These are phyloP conservation scores for Dinoponera quadriceps DNA, from an alignment of 1,140 invertebrate genomes.

Conservation along the genomic window DNA sequence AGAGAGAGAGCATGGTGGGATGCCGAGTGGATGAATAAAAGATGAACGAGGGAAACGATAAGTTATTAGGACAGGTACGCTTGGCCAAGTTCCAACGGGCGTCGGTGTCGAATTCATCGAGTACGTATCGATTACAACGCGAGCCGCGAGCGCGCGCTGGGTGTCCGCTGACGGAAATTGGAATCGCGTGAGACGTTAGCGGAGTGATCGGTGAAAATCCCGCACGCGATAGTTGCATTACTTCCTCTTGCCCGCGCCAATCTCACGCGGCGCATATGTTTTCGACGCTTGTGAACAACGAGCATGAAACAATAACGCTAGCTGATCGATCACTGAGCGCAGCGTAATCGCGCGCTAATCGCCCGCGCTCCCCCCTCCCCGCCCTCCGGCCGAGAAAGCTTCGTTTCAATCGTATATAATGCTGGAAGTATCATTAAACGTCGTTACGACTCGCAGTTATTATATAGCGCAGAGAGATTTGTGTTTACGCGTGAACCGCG, in stretches of 20 bases:
- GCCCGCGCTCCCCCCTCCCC: too few species aligned
- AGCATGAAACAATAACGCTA: too few species aligned
- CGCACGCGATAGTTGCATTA: too few species aligned
- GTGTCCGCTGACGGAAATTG: slow-evolving; percentile 68
- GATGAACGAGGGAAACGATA: too few species aligned
- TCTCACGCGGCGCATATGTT: too few species aligned
- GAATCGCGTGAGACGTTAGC: slow-evolving; percentile 60
- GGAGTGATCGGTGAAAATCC: too few species aligned
- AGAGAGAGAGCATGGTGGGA: neutral
- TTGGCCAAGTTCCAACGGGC: slow-evolving; percentile 78
- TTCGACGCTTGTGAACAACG: too few species aligned
- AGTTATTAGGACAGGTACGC: slow-evolving; percentile 64
- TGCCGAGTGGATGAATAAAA: slow-evolving; percentile 40
- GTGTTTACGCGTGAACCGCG: neutral
- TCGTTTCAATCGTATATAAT: too few species aligned
- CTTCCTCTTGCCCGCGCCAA: too few species aligned
- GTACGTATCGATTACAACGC: slow-evolving; percentile 77
- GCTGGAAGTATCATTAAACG: neutral
- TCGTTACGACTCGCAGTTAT: neutral
- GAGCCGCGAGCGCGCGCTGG: slow-evolving; percentile 61
- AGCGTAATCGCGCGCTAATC: too few species aligned
- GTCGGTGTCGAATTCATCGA: slow-evolving; percentile 75
- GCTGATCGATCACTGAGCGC: too few species aligned
- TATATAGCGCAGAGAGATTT: neutral
- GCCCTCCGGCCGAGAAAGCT: too few species aligned